Evolutionary conservation across 37 sponge, comb jelly and placozoan species (phyloP).

Genomic region (Cladorhizidae sp.): DNA sequence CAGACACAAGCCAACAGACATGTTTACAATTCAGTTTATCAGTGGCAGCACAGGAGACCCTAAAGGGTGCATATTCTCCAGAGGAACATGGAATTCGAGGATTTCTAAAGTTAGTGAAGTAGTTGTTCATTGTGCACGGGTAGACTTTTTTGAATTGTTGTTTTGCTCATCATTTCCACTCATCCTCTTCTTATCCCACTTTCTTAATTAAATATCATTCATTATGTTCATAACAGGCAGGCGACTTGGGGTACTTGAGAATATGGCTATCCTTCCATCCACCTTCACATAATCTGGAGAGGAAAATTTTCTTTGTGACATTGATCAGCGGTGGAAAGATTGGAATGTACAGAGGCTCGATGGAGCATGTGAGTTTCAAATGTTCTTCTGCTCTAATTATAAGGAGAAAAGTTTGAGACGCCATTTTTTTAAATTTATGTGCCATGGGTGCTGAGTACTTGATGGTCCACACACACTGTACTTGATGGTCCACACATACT

Average conservation of each 20-base stretch:
- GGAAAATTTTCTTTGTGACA: constrained; percentile 11
- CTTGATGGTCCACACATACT: no score
- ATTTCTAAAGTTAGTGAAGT: background rate
- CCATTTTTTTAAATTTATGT: no score
- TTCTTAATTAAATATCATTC: no score
- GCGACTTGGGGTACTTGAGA: background rate
- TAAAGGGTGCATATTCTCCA: constrained; percentile 66
- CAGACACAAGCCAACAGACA: constrained; percentile 5
- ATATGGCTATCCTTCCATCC: constrained; percentile 71
- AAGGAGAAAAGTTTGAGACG: no score
- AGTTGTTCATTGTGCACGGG: background rate
- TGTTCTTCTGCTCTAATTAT: no score
- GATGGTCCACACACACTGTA: no score
- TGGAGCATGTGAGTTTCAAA: constrained; percentile 54
- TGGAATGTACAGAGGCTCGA: constrained; percentile 57
- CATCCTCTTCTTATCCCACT: no score
- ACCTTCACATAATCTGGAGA: constrained; percentile 56
- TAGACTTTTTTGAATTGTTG: background rate
- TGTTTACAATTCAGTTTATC: constrained; percentile 52
- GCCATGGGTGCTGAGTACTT: no score
- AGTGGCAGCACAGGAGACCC: constrained; percentile 70
- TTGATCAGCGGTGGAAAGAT: constrained; percentile 44
- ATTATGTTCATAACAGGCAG: background rate
- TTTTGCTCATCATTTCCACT: no score
- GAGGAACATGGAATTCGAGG: constrained; percentile 24